Base-by-base conservation (phyloP, 1,140 invertebrate genomes). In the Drosophila kepulauana region DNA sequence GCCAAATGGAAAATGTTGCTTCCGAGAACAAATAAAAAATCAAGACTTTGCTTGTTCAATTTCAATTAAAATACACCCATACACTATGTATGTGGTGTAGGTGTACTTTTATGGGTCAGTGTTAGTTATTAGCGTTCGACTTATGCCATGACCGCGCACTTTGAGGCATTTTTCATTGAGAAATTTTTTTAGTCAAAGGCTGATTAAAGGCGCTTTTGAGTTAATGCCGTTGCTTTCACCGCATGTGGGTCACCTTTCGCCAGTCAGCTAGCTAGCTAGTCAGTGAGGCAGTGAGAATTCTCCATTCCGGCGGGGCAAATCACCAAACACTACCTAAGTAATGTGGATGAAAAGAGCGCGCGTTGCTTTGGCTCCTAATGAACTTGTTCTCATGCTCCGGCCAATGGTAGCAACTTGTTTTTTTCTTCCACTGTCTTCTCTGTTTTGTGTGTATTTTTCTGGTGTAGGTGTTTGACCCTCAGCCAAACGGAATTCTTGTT, bases 161-260 rank as follows among this genome's bases (percentile, higher is more conserved):
- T 87, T 79, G 62, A 28, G 45, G 64, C 43, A 66, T 86, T 82
- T 86, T 87, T 68, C 75, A 82, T 67, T 71, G 75, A 82, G 85
- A 81, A 77, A 82, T 41, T 52, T 84, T 25, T 77, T 5, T 87
- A 82, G 82, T 73, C 79, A 72, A 82, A 87, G 79, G 71, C 76
- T 78, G 81, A 85, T 85, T 85, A 86, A 85, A 85, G 67, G 73
- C 67, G 54, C 59, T 59, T 70, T 70, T 49, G 43, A 38, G 30
- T 57, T 66, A 49, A 72, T 67, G 54, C 64, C 28, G 76, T 70
- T 75, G 82, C 82, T 86, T 86, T 86, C 82, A 86, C 82, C 82
- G 74, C 82, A 85, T 85, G 81, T 85, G 82, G 82, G 82, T 85
- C 82, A 87, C 84, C 84, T 88, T 87, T 88, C 84, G 85, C 84